Evolutionary conservation across 2,113 vertebrate genomes (phyloP).

Genomic region (mouse (Mus musculus)): GRCm39 chr2:48271501-48272000

Average conservation of each 20-base stretch:
- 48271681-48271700: constrained; percentile 31
- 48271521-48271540: not conserved
- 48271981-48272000: constrained; percentile 4
- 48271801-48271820: constrained; percentile 39
- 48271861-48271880: constrained; percentile 12
- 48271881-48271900: not conserved
- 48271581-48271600: not conserved
- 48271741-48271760: constrained; percentile 25
- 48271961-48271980: constrained; percentile 29
- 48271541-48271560: not conserved
- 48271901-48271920: no score
- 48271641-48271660: constrained; percentile 43
- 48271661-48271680: constrained; percentile 36
- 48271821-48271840: constrained; percentile 35
- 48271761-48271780: constrained; percentile 52
- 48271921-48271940: constrained; percentile 36
- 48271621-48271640: constrained; percentile 51
- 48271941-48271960: not conserved
- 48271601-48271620: constrained; percentile 15
- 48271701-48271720: constrained; percentile 35
- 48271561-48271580: not conserved
- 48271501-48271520: not conserved
- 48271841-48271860: not conserved
- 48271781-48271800: constrained; percentile 49
- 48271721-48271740: constrained; percentile 51